Percentiles rank a stretch among this genome's conserved stretches.
Conservation (phyloP, 2,888 invertebrate genomes). For the Lottia scabra region DNA sequence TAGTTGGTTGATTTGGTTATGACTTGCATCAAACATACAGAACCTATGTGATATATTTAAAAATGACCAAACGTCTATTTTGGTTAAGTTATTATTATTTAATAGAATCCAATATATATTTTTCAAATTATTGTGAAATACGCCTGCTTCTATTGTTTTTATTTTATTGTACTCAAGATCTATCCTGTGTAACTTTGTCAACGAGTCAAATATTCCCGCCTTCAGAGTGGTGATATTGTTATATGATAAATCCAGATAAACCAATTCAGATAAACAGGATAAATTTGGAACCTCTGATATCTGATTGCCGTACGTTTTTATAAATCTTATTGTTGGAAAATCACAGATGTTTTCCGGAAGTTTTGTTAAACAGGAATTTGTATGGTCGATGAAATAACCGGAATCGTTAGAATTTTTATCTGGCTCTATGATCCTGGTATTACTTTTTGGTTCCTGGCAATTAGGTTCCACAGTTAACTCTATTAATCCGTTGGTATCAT, state of each 20-base stretch:
- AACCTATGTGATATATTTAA: not conserved
- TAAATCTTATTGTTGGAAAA: not conserved
- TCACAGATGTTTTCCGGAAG: not conserved
- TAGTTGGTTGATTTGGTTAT: not conserved
- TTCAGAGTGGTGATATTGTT: not conserved
- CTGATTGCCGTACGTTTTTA: not conserved
- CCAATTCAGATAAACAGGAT: not conserved
- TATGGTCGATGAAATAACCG: not conserved
- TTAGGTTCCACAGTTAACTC: too few relatives aligned
- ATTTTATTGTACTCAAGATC: not conserved
- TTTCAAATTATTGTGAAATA: not conserved
- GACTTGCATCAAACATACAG: not conserved
- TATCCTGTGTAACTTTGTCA: not conserved
- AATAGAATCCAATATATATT: not conserved
- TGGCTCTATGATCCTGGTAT: too few relatives aligned
- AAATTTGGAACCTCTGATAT: not conserved
- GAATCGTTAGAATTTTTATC: not conserved
- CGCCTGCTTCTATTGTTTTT: not conserved
- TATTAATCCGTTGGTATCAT: too few relatives aligned
- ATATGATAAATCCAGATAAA: not conserved
- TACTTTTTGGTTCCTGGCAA: too few relatives aligned
- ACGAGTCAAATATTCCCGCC: not conserved
- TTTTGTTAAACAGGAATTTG: not conserved
- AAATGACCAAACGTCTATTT: not conserved
- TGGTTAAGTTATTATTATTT: not conserved